Base-by-base conservation (phyloP, 2,888 invertebrate genomes). In the Pristionchus mayeri region DNA sequence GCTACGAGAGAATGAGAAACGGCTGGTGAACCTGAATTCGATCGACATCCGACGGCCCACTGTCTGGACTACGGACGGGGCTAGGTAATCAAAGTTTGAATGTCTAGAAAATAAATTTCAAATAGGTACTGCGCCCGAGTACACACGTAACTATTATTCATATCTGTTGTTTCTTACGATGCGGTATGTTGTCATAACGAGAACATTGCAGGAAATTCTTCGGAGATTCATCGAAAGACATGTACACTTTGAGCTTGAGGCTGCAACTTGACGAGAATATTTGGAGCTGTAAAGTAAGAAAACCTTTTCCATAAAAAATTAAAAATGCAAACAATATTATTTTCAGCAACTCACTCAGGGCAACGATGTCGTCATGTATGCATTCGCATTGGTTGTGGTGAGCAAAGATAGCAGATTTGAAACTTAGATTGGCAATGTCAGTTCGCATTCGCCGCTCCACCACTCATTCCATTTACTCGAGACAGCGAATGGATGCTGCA, bases 231-330 rank as follows among this genome's bases (percentile, higher is more conserved):
- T 21, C 76, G 3, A 78, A 78, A 21, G 76, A 78, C 76, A 78
- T 78, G 50, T 78, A 78, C 76, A 78, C 76, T 0, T 30, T 78
- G 50, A 78, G 76, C n/a, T 30, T 78, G 7, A 27, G 76, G 24
- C 21, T 78, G 24, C 76, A 78, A 24, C 18, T 78, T 27, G 76
- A 78, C 30, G 76, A 78, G 76, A 78, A 78, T 30, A 78, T 78
- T 9, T 78, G 76, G 76, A 50, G 76, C 21, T 78, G 48, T n/a
- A 78, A 50, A 34, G 76, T 78, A 18, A 1, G 76, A 9, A 9
- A 60, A 16, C 54, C 21, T 13, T 54, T 21, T 4, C n/a, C 21
- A 4, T 21, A 7, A 21, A 16, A 13, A 18, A 54, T 21, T n/a
- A n/a, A n/a, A n/a, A n/a, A n/a, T n/a, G n/a, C n/a, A n/a, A n/a